phyloP scores from a whole-genome alignment of 2,888 invertebrate genomes.

The Chironomus tentans region DNA sequence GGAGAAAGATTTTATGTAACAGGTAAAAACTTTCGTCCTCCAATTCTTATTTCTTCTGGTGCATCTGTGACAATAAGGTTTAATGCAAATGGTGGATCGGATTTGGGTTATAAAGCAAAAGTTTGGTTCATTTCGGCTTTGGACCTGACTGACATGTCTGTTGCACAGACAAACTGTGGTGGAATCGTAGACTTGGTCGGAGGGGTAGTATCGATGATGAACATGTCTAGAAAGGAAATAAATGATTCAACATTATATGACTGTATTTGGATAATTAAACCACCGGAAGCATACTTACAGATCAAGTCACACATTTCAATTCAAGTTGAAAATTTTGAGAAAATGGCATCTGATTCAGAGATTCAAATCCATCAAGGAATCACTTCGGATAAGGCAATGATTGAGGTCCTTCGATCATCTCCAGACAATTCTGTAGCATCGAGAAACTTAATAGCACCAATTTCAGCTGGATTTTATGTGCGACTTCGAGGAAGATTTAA shows the following conservation, averaged over 20 bases:
- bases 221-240: slow-evolving; percentile 49
- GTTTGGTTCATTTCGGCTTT: slow-evolving; percentile 42
- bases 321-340: slow-evolving; percentile 11
- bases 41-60: slow-evolving; percentile 54
- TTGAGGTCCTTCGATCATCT: slow-evolving; percentile 45
- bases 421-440: slow-evolving; percentile 35
- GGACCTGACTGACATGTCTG: slow-evolving; percentile 29
- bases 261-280: slow-evolving; percentile 63
- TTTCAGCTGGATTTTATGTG: slow-evolving; percentile 58
- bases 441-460: slow-evolving; percentile 52
- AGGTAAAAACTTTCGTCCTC: slow-evolving; percentile 58
- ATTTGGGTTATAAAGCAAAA: slow-evolving; percentile 55
- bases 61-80: slow-evolving; percentile 55
- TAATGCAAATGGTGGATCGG: slow-evolving; percentile 59
- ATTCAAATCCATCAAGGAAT: slow-evolving; percentile 57
- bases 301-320: slow-evolving; percentile 55
- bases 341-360: slow-evolving; percentile 49
- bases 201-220: slow-evolving; percentile 66
- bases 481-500: slow-evolving; percentile 56
- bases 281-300: slow-evolving; percentile 52
- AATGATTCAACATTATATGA: slow-evolving; percentile 51
- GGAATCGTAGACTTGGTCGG: slow-evolving; percentile 61
- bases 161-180: slow-evolving; percentile 47
- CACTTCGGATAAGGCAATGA: slow-evolving; percentile 51
- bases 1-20: slow-evolving; percentile 55